Evolutionary conservation across 2,888 invertebrate genomes (phyloP), one percentile per base, ranked within the genome.

Genomic region (Ephialtes manifestator): DNA sequence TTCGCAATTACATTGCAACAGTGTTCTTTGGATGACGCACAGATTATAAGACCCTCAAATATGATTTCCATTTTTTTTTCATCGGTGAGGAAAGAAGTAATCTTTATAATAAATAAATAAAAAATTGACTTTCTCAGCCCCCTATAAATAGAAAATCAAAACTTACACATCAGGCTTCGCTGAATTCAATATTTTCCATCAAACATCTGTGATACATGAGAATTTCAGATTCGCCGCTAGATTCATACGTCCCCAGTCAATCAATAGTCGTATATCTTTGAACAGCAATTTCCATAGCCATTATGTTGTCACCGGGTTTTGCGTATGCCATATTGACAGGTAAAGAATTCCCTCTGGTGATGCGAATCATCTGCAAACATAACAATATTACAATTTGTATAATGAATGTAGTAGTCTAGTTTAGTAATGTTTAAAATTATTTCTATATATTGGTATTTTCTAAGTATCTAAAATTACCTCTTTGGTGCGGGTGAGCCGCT

Each of bases 251-350:
- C 7, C 35, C 63, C 15, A 35, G 35, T 4, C 35, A 7, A 2
- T 63, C 63, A n/a, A 35, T 63, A 3, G 13, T n/a, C 4, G 63
- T 7, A 31, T 63, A 35, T 11, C 63, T 28, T 35, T 63, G 63
- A n/a, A 63, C 39, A 15, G 63, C 15, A n/a, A 63, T 35, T 35
- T 63, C 63, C n/a, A 63, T n/a, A 1, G 63, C 35, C n/a, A 39
- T 13, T 15, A 63, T 13, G 10, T 63, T 39, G 4, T 63, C 63
- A 3, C 63, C 63, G 13, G 31, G 35, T 5, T 5, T 13, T 3
- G 39, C 63, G n/a, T 35, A 63, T 5, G 28, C 13, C 63, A 31
- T 8, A n/a, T 63, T 63, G 39, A 63, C 39, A 1, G 63, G 63
- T 5, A 63, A 63, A 3, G 63, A 35, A 5, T 63, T 63, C 8